A percentile compares a stretch with the other conserved stretches of the same genome.
phyloP scores from a whole-genome alignment of 2,888 invertebrate species.

The Tetheella fluctuosa region DNA sequence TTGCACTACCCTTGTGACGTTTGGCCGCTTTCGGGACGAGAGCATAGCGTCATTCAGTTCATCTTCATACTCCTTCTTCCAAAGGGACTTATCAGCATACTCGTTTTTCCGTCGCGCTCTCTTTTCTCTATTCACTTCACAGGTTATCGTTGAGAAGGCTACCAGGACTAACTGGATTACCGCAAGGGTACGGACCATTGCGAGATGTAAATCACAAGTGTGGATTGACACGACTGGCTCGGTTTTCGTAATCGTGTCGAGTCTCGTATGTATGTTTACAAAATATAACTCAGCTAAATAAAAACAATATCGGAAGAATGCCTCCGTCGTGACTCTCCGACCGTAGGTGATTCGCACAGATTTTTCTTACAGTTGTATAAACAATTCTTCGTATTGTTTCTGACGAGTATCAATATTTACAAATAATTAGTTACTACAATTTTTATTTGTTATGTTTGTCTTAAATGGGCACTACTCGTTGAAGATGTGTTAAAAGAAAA shows the following conservation, averaged over 20 bases:
- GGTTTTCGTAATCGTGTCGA: slow-evolving; percentile 22
- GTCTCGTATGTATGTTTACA: slow-evolving; percentile 53
- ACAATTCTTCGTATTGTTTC: slow-evolving; percentile 27
- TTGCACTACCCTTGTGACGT: slow-evolving; percentile 57
- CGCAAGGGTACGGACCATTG: slow-evolving; percentile 49
- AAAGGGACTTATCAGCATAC: slow-evolving; percentile 56
- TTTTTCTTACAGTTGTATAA: slow-evolving; percentile 47
- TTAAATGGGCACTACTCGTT: not conserved
- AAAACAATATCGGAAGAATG: slow-evolving; percentile 52
- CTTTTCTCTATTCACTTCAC: slow-evolving; percentile 43
- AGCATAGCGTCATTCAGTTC: slow-evolving; percentile 72
- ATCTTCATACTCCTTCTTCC: slow-evolving; percentile 76
- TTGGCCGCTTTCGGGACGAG: slow-evolving; percentile 50
- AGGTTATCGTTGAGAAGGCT: slow-evolving; percentile 39
- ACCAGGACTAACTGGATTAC: slow-evolving; percentile 41
- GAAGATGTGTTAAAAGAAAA: too few species aligned
- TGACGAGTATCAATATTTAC: slow-evolving; percentile 12
- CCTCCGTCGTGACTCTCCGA: slow-evolving; percentile 39
- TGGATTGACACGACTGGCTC: slow-evolving; percentile 48
- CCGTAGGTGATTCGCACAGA: slow-evolving; percentile 47
- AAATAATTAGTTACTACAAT: slow-evolving; percentile 16
- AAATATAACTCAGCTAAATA: slow-evolving; percentile 47
- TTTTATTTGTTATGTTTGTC: not conserved
- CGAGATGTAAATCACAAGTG: slow-evolving; percentile 47
- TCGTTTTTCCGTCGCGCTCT: slow-evolving; percentile 52